phyloP scores from a whole-genome alignment of 2,113 vertebrate species.

The Onychostruthus taczanowskii region DNA sequence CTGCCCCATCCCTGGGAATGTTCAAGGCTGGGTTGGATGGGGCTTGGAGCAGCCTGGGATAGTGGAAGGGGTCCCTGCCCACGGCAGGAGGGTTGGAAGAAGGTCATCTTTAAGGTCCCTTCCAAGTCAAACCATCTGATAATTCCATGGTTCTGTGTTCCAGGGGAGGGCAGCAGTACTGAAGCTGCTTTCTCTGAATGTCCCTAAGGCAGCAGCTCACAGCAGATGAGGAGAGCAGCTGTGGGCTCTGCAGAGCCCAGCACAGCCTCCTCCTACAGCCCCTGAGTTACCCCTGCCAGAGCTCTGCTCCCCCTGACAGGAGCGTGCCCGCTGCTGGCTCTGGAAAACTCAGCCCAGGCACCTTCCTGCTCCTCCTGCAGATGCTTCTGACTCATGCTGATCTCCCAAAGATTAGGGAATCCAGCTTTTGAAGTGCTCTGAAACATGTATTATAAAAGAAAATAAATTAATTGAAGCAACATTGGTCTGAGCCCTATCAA shows the following conservation, averaged over 20 bases:
- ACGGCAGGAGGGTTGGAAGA: rapidly evolving
- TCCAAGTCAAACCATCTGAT: neutral
- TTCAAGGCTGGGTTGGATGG: rapidly evolving
- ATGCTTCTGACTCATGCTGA: constrained; percentile 30
- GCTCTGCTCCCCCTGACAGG: neutral
- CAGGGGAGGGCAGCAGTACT: neutral
- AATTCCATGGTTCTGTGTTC: neutral
- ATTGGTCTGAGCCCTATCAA: neutral
- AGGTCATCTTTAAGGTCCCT: neutral
- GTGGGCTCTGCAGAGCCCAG: neutral
- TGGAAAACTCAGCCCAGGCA: neutral
- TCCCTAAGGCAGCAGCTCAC: neutral
- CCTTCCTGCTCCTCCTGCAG: constrained; percentile 16
- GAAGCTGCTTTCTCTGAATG: neutral
- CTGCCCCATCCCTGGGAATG: neutral
- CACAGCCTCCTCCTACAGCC: neutral
- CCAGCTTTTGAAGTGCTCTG: constrained; percentile 1
- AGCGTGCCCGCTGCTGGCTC: rapidly evolving
- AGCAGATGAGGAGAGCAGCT: neutral
- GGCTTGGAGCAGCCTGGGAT: rapidly evolving
- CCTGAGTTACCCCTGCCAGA: neutral
- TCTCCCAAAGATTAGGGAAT: neutral
- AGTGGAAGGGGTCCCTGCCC: neutral
- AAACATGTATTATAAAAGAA: constrained; percentile 1
- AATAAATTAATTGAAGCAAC: constrained; percentile 23